A percentile compares a stretch with the other conserved stretches of the same genome.
Conservation (phyloP, 2,113 vertebrate genomes). For the Alosa alosa region DNA sequence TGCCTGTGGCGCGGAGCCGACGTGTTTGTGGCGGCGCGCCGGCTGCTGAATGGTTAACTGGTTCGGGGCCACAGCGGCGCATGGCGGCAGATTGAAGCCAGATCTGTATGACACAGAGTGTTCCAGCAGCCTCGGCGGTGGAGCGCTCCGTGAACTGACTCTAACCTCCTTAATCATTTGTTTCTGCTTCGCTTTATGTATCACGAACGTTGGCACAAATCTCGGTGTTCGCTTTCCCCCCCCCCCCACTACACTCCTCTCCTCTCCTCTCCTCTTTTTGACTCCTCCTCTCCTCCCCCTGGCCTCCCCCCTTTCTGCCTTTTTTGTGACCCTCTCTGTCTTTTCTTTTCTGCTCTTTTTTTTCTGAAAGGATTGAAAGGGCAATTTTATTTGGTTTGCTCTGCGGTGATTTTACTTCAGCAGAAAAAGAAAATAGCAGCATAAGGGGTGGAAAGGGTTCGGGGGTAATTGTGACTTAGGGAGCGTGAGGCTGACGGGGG, state of each 20-base stretch:
- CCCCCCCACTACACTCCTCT: neutral
- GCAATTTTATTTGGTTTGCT: slow-evolving; percentile 48
- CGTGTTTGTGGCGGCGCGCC: neutral
- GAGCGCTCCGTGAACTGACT: slow-evolving; percentile 25
- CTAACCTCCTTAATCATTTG: slow-evolving; percentile 45
- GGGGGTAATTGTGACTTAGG: slow-evolving; percentile 45
- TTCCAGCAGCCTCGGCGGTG: slow-evolving; percentile 8
- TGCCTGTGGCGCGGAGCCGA: neutral
- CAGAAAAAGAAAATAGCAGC: slow-evolving; percentile 18
- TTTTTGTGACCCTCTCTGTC: neutral
- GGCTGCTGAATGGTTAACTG: neutral
- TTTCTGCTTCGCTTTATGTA: slow-evolving; percentile 44
- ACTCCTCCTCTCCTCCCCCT: slow-evolving; percentile 28
- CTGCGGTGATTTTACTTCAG: slow-evolving; percentile 39
- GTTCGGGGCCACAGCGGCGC: neutral
- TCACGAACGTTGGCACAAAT: slow-evolving; percentile 50
- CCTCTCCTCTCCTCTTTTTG: slow-evolving; percentile 29
- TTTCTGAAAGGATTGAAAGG: slow-evolving; percentile 35
- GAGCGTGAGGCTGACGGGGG: neutral
- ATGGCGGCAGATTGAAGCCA: slow-evolving; percentile 15
- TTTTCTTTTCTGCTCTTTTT: neutral
- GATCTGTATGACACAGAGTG: slow-evolving; percentile 2
- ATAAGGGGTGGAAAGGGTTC: slow-evolving; percentile 28
- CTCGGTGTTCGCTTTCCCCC: slow-evolving; percentile 36
- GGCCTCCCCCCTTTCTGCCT: neutral